A percentile compares a stretch with the other conserved stretches of the same genome.
These are phyloP conservation scores for Ericerus pela DNA, from an alignment of 1,140 invertebrate species.

Conservation along the genomic window DNA sequence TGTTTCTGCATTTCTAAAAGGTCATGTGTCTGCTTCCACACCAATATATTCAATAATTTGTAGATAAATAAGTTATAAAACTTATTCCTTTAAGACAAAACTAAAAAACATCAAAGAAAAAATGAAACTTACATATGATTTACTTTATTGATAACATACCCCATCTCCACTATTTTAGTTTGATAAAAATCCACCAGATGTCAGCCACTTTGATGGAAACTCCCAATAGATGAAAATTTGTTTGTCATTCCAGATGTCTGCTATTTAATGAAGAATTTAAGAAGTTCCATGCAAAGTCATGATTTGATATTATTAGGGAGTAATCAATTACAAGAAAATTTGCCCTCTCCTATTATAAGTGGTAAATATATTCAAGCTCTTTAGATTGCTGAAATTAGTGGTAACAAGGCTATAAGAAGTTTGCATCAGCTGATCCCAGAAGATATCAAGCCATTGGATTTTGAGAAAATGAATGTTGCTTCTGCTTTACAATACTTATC, in stretches of 20 bases:
- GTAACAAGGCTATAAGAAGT: background rate
- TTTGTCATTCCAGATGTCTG: constrained; percentile 11
- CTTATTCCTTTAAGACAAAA: no score
- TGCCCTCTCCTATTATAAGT: background rate
- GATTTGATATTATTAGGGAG: background rate
- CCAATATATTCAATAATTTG: no score
- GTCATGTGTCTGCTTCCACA: no score
- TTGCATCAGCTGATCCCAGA: background rate
- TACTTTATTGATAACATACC: constrained; percentile 1
- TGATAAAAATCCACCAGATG: no score
- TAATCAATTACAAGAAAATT: background rate
- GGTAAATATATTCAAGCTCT: background rate
- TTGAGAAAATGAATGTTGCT: constrained; percentile 14
- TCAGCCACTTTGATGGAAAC: no score
- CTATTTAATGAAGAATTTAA: constrained; percentile 13
- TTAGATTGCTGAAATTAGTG: background rate
- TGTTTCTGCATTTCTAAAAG: no score
- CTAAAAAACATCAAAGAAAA: no score
- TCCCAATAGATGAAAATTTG: background rate
- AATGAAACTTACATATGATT: no score
- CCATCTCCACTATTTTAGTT: no score
- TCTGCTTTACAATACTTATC: constrained; percentile 1
- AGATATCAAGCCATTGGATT: background rate
- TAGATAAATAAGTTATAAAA: no score
- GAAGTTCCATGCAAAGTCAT: background rate